Evolutionary conservation across 2,113 vertebrate species (phyloP), one percentile per base, ranked within the genome.

Genomic region (Ammodytes marinus): DNA sequence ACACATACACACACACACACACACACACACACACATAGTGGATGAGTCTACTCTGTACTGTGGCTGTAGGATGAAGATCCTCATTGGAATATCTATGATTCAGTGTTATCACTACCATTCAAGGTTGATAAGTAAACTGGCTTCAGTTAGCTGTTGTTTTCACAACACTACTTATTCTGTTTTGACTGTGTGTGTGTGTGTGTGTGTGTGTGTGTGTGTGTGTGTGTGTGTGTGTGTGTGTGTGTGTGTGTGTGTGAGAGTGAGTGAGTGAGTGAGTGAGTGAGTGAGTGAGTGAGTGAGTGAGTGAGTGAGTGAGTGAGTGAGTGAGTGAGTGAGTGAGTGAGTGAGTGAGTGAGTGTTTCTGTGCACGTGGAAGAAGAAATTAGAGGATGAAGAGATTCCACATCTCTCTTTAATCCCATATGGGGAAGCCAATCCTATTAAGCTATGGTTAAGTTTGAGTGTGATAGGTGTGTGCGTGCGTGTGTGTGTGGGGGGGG

Each of bases 391-490:
- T 78, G 52, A 66, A 67, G 78, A 80, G 45, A 86, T 80, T 79
- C 74, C 71, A 80, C 67, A 27, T 76, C 72, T 82, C 76, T 43
- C 65, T 85, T 88, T 91, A 92, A 94, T 89, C 90, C 90, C 60
- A 63, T 77, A 86, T 84, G 68, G n/a, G 64, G 74, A 74, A 73
- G 77, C 64, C 58, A 85, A 92, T 91, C 92, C 87, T 87, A 80
- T 94, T 92, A 90, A 64, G 49, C 43, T 77, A 15, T 68, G 78
- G 80, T 69, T 42, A 35, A 4, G 14, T 46, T 40, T 61, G 63
- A 15, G 68, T 57, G 40, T 49, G 59, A 27, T 39, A 49, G 58
- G 52, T 43, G 63, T 65, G 10, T 50, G 14, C 65, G 45, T 69
- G 37, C 37, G 70, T 70, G 76, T 55, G 43, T 53, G 19, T 57